Evolutionary conservation across 2,113 vertebrate species (phyloP).

Genomic region (Boulengeromyrus knoepffleri): DNA sequence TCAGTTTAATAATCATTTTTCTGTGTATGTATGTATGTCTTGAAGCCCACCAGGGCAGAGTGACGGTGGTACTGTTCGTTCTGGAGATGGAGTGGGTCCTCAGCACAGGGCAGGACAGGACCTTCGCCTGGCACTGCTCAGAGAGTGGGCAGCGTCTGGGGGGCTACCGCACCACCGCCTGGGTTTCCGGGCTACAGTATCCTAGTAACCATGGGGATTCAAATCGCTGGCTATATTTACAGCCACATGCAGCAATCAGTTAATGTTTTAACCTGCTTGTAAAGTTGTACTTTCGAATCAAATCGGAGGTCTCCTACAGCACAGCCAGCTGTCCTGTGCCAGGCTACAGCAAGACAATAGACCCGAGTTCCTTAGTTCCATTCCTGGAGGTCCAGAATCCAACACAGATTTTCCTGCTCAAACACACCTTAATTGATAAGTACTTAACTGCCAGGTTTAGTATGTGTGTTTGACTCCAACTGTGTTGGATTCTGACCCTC

Average conservation of each 20-base stretch:
- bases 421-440: background rate
- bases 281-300: background rate
- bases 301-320: background rate
- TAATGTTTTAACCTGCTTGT: background rate
- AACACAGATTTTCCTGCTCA: background rate
- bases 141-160: constrained; percentile 88
- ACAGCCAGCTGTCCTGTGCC: background rate
- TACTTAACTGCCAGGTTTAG: background rate
- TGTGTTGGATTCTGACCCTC: background rate
- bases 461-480: background rate
- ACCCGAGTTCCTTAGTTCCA: background rate
- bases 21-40: constrained; percentile 34
- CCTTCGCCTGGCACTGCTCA: constrained; percentile 91
- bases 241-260: background rate
- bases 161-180: constrained; percentile 76
- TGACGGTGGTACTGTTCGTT: constrained; percentile 87
- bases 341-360: background rate
- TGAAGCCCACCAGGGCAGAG: constrained; percentile 83
- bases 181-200: constrained; percentile 95
- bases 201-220: constrained; percentile 50
- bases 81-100: constrained; percentile 97
- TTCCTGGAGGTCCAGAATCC: background rate
- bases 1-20: background rate
- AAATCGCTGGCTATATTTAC: background rate
- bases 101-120: constrained; percentile 90